A percentile compares a stretch with the other conserved stretches of the same genome.
Evolutionary conservation across 2,888 invertebrate genomes (phyloP).

Genomic region (Napeogenes sylphis): DNA sequence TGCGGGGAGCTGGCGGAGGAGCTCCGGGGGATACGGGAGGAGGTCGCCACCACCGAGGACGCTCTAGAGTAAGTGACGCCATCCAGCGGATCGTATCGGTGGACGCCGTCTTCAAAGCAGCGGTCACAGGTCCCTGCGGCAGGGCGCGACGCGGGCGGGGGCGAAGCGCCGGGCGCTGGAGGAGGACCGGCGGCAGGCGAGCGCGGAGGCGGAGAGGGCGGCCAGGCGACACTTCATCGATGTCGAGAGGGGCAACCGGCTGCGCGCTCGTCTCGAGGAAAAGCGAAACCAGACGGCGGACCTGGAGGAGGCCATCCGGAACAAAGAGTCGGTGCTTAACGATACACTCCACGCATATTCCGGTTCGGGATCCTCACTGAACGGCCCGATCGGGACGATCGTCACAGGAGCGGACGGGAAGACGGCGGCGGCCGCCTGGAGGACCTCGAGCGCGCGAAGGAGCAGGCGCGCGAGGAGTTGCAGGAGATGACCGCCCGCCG

Average conservation of each 20-base stretch:
- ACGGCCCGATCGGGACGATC: too few relatives aligned
- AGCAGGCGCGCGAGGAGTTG: constrained; percentile 37
- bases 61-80: too few relatives aligned
- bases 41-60: too few relatives aligned
- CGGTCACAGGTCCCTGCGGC: not conserved
- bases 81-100: too few relatives aligned
- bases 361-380: too few relatives aligned
- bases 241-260: constrained; percentile 35
- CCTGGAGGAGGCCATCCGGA: constrained; percentile 56
- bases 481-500: constrained; percentile 49
- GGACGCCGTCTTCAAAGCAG: too few relatives aligned
- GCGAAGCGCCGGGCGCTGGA: constrained; percentile 49
- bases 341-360: too few relatives aligned
- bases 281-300: constrained; percentile 57
- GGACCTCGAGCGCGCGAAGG: constrained; percentile 37
- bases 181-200: constrained; percentile 50
- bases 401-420: not conserved
- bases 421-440: constrained; percentile 41
- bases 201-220: constrained; percentile 34
- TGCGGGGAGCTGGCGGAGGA: constrained; percentile 58
- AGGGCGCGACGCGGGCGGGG: not conserved
- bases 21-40: constrained; percentile 32
- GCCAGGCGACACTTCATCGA: not conserved
- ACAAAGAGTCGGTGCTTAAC: constrained; percentile 45
- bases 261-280: constrained; percentile 46